Conservation (phyloP, 2,113 vertebrate genomes). For the Pseudonaja textilis region DNA sequence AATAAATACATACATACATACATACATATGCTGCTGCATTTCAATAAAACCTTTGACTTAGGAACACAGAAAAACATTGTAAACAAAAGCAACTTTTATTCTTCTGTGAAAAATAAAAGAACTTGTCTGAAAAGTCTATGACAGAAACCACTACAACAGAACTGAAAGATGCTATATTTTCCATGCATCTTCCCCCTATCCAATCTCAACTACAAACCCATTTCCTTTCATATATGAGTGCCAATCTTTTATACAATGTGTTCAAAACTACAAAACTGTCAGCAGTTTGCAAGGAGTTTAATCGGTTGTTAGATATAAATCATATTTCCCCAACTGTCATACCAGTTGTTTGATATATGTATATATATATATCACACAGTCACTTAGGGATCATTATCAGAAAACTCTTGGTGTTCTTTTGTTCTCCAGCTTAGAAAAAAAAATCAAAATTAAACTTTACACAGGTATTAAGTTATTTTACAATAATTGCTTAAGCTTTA, state of each 20-base stretch:
- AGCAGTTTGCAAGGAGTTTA: neutral
- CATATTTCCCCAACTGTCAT: neutral
- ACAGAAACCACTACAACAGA: constrained; percentile 13
- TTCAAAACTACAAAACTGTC: neutral
- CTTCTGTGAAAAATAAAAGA: neutral
- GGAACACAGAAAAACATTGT: neutral
- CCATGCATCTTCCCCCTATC: rapidly evolving
- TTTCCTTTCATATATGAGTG: constrained; percentile 4
- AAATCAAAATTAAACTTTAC: neutral
- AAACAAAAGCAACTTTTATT: neutral
- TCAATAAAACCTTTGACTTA: neutral
- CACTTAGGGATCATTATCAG: neutral
- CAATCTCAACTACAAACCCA: neutral
- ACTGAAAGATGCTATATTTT: neutral
- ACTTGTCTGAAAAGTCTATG: neutral
- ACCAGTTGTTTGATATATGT: neutral
- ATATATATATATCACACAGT: neutral
- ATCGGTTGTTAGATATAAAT: neutral
- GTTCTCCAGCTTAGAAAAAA: neutral
- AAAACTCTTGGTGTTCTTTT: neutral
- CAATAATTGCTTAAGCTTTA: neutral
- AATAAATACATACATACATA: too few species aligned
- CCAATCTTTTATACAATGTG: neutral
- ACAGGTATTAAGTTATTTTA: neutral
- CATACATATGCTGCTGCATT: neutral